Conservation (phyloP, 2,113 vertebrate genomes). For the Sinocyclocheilus maitianheensis region DNA sequence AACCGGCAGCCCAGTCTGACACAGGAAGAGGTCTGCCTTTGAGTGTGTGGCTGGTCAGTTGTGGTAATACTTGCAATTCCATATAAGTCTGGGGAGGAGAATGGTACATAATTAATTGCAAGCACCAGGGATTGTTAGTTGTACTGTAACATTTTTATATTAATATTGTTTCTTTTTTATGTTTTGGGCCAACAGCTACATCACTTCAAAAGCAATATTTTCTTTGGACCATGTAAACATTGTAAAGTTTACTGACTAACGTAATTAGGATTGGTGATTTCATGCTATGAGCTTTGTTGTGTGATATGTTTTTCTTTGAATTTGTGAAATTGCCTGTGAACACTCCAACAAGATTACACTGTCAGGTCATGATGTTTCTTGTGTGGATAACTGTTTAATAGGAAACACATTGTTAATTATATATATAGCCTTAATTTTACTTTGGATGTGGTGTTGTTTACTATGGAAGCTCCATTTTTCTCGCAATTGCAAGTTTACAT, state of each 20-base stretch:
- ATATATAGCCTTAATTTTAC: neutral
- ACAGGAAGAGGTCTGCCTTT: neutral
- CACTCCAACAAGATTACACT: conserved; percentile 2
- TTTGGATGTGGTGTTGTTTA: conserved; percentile 37
- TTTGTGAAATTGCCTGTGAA: conserved; percentile 7
- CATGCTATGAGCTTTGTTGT: neutral
- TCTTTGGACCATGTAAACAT: too few relatives aligned
- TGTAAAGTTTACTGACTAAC: too few relatives aligned
- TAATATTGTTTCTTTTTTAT: too few relatives aligned
- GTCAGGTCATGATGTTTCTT: neutral
- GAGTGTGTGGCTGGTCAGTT: neutral
- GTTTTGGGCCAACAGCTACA: too few relatives aligned
- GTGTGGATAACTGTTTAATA: neutral
- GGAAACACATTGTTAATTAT: neutral
- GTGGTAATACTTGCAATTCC: neutral
- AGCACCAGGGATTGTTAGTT: neutral
- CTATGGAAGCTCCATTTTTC: too few relatives aligned
- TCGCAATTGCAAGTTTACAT: too few relatives aligned
- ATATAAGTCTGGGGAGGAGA: neutral
- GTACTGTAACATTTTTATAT: neutral
- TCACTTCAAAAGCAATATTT: too few relatives aligned
- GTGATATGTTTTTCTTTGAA: neutral
- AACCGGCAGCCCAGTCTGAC: conserved; percentile 80
- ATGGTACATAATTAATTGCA: neutral
- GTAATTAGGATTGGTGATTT: neutral